phyloP scores from a whole-genome alignment of 2,113 vertebrate genomes.

The Anarrhichthys ocellatus region DNA sequence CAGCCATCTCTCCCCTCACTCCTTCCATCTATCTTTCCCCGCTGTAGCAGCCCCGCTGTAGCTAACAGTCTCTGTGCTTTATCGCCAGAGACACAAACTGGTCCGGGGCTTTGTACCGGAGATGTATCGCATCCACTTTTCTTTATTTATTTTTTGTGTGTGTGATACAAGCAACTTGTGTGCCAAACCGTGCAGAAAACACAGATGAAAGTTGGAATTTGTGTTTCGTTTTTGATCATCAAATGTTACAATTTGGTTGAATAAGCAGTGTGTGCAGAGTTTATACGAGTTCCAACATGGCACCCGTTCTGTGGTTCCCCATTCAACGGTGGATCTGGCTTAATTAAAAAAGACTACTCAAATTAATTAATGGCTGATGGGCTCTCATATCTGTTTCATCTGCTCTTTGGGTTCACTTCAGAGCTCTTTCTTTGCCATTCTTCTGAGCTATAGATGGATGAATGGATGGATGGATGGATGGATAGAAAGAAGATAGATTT shows the following conservation, averaged over 20 bases:
- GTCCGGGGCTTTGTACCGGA: constrained; percentile 61
- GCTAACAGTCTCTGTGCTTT: constrained; percentile 68
- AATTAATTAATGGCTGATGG: constrained; percentile 66
- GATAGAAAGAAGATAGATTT: constrained; percentile 15
- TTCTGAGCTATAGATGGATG: background rate
- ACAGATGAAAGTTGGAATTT: constrained; percentile 62
- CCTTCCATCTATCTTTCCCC: constrained; percentile 60
- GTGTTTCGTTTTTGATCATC: constrained; percentile 63
- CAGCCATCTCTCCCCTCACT: constrained; percentile 45
- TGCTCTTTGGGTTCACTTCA: constrained; percentile 31
- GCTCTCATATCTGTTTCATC: constrained; percentile 49
- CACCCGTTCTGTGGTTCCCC: constrained; percentile 59
- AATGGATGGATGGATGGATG: background rate
- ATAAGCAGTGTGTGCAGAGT: constrained; percentile 54
- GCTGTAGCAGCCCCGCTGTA: constrained; percentile 43
- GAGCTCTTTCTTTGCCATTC: background rate
- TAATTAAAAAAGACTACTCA: constrained; percentile 68
- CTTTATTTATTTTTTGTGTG: background rate
- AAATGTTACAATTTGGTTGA: constrained; percentile 60
- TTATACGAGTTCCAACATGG: constrained; percentile 62
- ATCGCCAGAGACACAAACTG: constrained; percentile 67
- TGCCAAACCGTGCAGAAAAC: constrained; percentile 48
- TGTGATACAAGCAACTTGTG: constrained; percentile 46
- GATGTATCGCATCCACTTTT: constrained; percentile 54
- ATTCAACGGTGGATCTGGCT: constrained; percentile 61